These are phyloP conservation scores for Geodia barretti DNA, from an alignment of 37 sponge, comb jelly and placozoan genomes.

Conservation along the genomic window DNA sequence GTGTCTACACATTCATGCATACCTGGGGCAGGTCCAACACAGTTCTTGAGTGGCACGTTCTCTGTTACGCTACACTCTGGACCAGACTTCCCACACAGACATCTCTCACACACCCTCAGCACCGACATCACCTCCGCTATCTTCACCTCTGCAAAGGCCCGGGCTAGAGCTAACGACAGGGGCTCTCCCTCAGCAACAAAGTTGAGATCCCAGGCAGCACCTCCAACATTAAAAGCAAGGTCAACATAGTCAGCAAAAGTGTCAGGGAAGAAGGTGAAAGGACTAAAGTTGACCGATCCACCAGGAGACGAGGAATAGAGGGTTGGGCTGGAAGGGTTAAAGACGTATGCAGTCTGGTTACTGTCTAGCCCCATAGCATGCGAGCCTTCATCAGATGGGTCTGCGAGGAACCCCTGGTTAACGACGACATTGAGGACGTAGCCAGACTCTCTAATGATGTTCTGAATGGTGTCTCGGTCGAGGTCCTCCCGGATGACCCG, in stretches of 20 bases:
- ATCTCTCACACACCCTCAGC: conserved; percentile 47
- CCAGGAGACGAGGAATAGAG: conserved; percentile 5
- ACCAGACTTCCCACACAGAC: conserved; percentile 32
- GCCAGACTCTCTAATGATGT: conserved; percentile 4
- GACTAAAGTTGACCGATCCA: background rate
- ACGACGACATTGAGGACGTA: conserved; percentile 66
- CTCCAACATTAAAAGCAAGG: conserved; percentile 56
- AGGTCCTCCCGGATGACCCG: conserved; percentile 33
- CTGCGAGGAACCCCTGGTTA: conserved; percentile 48
- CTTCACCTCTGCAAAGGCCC: conserved; percentile 64
- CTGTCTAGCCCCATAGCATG: conserved; percentile 40
- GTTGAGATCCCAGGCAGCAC: conserved; percentile 81
- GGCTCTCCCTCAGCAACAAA: conserved; percentile 27
- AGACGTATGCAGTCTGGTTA: conserved; percentile 33
- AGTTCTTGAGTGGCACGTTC: background rate
- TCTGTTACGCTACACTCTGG: conserved; percentile 6
- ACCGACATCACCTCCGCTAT: conserved; percentile 64
- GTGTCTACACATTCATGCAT: no score
- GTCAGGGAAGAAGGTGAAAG: conserved; percentile 8
- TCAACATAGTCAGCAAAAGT: conserved; percentile 76
- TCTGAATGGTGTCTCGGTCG: conserved; percentile 22
- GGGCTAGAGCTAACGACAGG: conserved; percentile 56
- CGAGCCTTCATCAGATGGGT: background rate
- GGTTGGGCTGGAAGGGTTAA: conserved; percentile 1
- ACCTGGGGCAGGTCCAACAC: conserved; percentile 39